phyloP scores from a whole-genome alignment of 2,113 vertebrate genomes.

The Deroptyus accipitrinus region DNA sequence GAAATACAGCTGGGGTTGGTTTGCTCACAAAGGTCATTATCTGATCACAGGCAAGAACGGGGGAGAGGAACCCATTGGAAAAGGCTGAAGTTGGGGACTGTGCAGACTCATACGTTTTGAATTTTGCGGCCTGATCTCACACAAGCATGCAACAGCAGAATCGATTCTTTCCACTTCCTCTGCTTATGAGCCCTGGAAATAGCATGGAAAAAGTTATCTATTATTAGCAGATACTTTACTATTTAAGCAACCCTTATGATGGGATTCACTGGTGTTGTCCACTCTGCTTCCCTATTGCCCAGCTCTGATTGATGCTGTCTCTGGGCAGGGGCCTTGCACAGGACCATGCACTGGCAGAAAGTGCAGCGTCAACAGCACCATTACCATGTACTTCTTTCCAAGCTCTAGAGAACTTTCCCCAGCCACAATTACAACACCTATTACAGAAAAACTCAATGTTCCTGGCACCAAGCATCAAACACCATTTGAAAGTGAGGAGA shows the following conservation, averaged over 20 bases:
- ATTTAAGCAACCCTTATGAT: background rate
- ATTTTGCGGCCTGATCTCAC: slow-evolving; percentile 26
- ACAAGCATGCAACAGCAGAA: slow-evolving; percentile 41
- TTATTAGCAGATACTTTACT: slow-evolving; percentile 43
- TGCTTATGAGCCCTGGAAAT: slow-evolving; percentile 46
- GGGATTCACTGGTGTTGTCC: background rate
- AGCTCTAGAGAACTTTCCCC: background rate
- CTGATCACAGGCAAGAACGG: slow-evolving; percentile 24
- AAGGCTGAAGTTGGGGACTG: background rate
- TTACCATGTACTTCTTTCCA: background rate
- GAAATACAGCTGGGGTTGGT: slow-evolving; percentile 59
- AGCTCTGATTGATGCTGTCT: background rate
- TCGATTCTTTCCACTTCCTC: slow-evolving; percentile 49
- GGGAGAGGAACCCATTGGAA: slow-evolving; percentile 25
- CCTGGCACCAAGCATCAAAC: background rate
- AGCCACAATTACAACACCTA: background rate
- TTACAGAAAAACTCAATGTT: background rate
- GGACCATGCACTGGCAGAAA: background rate
- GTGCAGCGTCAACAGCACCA: background rate
- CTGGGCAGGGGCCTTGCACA: background rate
- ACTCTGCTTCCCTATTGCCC: background rate
- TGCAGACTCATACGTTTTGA: slow-evolving; percentile 51
- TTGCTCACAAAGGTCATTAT: slow-evolving; percentile 57
- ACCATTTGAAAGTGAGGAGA: background rate
- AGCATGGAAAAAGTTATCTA: slow-evolving; percentile 36